These are phyloP conservation scores for Patella pellucida DNA, from an alignment of 2,888 invertebrate genomes.

Conservation along the genomic window DNA sequence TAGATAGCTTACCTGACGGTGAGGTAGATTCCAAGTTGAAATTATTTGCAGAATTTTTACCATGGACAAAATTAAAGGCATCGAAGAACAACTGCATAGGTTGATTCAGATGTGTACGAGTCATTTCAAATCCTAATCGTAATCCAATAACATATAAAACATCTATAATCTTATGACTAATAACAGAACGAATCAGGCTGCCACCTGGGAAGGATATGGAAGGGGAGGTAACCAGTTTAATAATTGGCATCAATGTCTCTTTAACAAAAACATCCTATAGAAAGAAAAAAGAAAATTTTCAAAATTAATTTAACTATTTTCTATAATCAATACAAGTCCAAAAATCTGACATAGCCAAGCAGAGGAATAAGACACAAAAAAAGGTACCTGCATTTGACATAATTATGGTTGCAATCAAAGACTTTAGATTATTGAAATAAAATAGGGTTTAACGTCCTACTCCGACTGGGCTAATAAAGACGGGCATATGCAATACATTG, in stretches of 20 bases:
- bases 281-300: conserved; percentile 9
- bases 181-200: conserved; percentile 79
- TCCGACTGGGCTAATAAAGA: too few relatives aligned
- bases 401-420: too few relatives aligned
- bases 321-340: neutral
- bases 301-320: neutral
- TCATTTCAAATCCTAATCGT: conserved; percentile 74
- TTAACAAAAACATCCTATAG: conserved; percentile 87
- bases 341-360: neutral
- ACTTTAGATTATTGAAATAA: too few relatives aligned
- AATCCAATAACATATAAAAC: conserved; percentile 80
- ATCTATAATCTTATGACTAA: conserved; percentile 86
- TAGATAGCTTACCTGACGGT: neutral
- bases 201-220: conserved; percentile 88
- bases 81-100: conserved; percentile 66
- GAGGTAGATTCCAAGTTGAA: neutral
- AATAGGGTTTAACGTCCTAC: too few relatives aligned
- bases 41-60: conserved; percentile 14
- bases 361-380: neutral
- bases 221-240: conserved; percentile 85
- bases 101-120: conserved; percentile 67
- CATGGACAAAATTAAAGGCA: conserved; percentile 61
- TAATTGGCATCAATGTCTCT: conserved; percentile 85
- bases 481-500: too few relatives aligned
- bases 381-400: neutral